phyloP scores from a whole-genome alignment of 2,797 vertebrate species.

The Salmo trutta region DNA sequence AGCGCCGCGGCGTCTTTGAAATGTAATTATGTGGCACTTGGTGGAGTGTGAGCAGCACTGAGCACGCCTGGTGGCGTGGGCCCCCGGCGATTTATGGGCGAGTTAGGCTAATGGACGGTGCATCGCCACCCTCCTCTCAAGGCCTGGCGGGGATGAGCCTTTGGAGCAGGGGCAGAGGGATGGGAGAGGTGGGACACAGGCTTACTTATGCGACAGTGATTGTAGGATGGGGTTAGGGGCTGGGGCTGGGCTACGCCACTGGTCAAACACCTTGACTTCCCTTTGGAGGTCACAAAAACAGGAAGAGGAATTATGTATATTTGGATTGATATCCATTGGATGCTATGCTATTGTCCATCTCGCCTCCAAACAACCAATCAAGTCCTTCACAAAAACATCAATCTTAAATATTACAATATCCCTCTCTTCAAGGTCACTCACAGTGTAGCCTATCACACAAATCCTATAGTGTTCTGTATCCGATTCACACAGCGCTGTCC shows the following conservation, averaged over 20 bases:
- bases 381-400: neutral
- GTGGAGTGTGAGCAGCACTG: slow-evolving; percentile 43
- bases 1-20: slow-evolving; percentile 56
- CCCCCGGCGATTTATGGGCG: slow-evolving; percentile 59
- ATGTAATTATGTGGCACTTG: slow-evolving; percentile 73
- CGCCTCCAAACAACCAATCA: slow-evolving; percentile 1
- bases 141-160: slow-evolving; percentile 50
- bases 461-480: slow-evolving; percentile 26
- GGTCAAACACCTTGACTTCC: neutral
- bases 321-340: neutral
- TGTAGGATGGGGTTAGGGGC: neutral
- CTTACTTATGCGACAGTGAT: neutral
- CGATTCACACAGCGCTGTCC: neutral
- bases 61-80: neutral
- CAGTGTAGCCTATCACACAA: slow-evolving; percentile 21
- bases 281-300: neutral
- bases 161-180: slow-evolving; percentile 27
- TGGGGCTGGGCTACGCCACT: neutral
- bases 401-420: neutral
- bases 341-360: neutral
- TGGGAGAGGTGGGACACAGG: slow-evolving; percentile 25
- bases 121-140: slow-evolving; percentile 45
- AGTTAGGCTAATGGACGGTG: slow-evolving; percentile 55
- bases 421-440: slow-evolving; percentile 58
- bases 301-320: neutral